Percentiles rank a stretch among this genome's conserved stretches.
These are phyloP conservation scores for Poecilia picta DNA, from an alignment of 2,797 vertebrate species.

Conservation along the genomic window DNA sequence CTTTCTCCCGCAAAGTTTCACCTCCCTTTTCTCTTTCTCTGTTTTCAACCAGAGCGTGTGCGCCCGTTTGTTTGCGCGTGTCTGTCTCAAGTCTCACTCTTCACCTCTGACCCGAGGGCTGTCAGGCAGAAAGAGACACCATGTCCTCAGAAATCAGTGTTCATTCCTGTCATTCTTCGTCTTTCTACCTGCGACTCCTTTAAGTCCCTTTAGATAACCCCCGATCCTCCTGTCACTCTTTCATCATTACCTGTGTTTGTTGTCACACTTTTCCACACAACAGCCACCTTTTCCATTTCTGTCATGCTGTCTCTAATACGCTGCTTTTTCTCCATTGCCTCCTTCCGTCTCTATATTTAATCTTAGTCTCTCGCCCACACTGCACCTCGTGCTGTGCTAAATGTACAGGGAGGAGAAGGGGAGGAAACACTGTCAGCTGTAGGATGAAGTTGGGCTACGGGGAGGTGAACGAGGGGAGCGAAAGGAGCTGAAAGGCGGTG, in stretches of 20 bases:
- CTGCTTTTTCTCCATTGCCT: constrained; percentile 32
- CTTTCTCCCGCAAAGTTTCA: constrained; percentile 33
- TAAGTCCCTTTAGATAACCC: constrained; percentile 2
- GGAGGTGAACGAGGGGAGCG: constrained; percentile 7
- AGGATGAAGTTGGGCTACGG: constrained; percentile 33
- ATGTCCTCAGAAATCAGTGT: constrained; percentile 41
- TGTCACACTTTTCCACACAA: constrained; percentile 48
- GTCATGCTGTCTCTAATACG: constrained; percentile 55
- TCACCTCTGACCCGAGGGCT: constrained; percentile 54
- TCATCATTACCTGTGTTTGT: constrained; percentile 55
- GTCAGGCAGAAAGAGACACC: constrained; percentile 37
- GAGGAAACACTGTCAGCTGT: constrained; percentile 41
- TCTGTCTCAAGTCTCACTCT: constrained; percentile 17
- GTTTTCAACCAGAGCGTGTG: not conserved
- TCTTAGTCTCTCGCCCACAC: constrained; percentile 57
- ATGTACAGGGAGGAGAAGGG: constrained; percentile 54
- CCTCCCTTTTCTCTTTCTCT: not conserved
- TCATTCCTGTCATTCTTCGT: constrained; percentile 6
- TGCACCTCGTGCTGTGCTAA: constrained; percentile 62
- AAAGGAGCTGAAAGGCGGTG: constrained; percentile 26
- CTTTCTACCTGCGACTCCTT: constrained; percentile 4
- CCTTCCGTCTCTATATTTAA: constrained; percentile 58
- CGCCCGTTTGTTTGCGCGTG: not conserved
- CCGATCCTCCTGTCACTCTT: constrained; percentile 19
- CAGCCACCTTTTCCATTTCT: constrained; percentile 46